Evolutionary conservation across 1,140 invertebrate species (phyloP).

Genomic region (Aphaenogaster floridana): DNA sequence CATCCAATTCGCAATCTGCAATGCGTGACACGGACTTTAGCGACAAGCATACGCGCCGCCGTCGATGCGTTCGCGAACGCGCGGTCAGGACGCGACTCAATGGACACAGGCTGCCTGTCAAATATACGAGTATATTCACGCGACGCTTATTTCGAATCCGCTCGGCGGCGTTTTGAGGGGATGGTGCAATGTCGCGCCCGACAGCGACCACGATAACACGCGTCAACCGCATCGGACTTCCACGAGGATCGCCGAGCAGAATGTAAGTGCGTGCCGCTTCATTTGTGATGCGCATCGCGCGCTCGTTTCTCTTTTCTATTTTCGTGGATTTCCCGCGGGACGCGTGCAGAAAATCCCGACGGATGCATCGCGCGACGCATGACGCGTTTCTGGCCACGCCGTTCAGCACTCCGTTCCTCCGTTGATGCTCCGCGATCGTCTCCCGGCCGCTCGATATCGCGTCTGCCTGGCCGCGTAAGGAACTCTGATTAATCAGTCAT

Average conservation of each 20-base stretch:
- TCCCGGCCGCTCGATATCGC: conserved; percentile 1
- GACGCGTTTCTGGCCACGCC: background rate
- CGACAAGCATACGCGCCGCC: background rate
- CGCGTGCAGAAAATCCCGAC: background rate
- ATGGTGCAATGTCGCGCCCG: conserved; percentile 60
- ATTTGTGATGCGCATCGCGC: conserved; percentile 1
- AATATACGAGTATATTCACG: conserved; percentile 59
- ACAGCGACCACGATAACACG: background rate
- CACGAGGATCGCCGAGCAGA: conserved; percentile 3
- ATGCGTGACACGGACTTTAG: no score
- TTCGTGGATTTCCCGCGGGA: conserved; percentile 50
- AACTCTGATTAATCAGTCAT: conserved; percentile 45
- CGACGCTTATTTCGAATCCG: conserved; percentile 46
- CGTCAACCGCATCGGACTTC: background rate
- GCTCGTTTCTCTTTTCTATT: conserved; percentile 52
- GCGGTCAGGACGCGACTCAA: conserved; percentile 65
- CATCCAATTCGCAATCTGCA: no score
- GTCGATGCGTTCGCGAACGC: conserved; percentile 61
- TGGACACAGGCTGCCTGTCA: conserved; percentile 70
- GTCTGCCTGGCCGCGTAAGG: background rate
- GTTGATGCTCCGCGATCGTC: background rate
- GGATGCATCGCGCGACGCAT: background rate
- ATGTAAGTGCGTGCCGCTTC: conserved; percentile 65
- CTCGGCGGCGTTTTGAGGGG: conserved; percentile 18
- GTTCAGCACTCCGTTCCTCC: background rate